phyloP scores from a whole-genome alignment of 2,888 invertebrate species.

The Myathropa florea region DNA sequence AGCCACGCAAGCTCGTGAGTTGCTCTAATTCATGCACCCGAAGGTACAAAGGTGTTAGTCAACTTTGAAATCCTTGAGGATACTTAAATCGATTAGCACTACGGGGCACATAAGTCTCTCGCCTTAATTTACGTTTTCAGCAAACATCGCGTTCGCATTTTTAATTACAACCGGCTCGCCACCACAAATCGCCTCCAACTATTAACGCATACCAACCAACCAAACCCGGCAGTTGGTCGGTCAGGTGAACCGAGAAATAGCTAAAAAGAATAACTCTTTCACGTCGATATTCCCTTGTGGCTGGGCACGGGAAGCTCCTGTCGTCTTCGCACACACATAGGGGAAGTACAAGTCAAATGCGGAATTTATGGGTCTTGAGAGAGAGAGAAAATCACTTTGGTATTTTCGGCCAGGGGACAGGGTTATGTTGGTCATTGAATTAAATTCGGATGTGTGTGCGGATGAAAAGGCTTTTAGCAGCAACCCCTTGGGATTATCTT shows the following conservation, averaged over 20 bases:
- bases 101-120: too few relatives aligned
- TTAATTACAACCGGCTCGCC: not conserved
- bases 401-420: not conserved
- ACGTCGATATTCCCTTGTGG: not conserved
- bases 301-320: not conserved
- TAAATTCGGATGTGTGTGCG: conserved; percentile 13
- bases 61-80: not conserved
- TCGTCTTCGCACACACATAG: not conserved
- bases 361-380: not conserved
- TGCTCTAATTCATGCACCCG: too few relatives aligned
- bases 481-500: conserved; percentile 8
- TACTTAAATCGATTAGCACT: not conserved
- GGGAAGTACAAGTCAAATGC: not conserved
- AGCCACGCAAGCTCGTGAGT: too few relatives aligned
- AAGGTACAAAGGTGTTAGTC: too few relatives aligned
- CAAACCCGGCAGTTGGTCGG: too few relatives aligned
- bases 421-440: conserved; percentile 14
- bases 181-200: not conserved
- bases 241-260: not conserved
- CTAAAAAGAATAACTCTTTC: not conserved
- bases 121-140: too few relatives aligned
- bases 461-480: conserved; percentile 4
- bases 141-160: not conserved
- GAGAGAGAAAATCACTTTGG: not conserved
- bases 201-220: not conserved